Evolutionary conservation across 2,113 vertebrate genomes (phyloP), one percentile per base, ranked within the genome.

Genomic region (Grus americana): DNA sequence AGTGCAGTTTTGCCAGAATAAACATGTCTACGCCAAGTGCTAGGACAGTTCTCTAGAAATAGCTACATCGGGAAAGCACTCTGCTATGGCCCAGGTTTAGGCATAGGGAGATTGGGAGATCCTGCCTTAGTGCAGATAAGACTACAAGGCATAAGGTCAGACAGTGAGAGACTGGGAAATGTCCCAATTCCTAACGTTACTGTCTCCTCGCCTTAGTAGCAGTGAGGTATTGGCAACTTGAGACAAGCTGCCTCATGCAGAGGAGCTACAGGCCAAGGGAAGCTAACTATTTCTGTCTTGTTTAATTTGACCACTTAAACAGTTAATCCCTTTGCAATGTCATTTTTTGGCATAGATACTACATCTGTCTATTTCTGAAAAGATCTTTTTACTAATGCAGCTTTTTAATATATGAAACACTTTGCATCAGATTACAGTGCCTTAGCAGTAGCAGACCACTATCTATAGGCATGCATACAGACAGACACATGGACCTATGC

Each of bases 241-340:
- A 95, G 92, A 95, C 93, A 97, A 68, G 81, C 87, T 91, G 89
- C 91, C 93, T 95, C 79, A 79, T 79, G 91, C 87, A 91, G 78
- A 86, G 91, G 50, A 96, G 93, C 81, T 88, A 58, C 84, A 85
- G 91, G 94, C 95, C 95, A 93, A 91, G 85, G 91, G 93, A 96
- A 96, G 89, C 91, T 95, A 88, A 96, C 94, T 94, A 91, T 94
- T 95, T 82, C 86, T 95, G 93, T 96, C 94, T 70, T 85, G 50
- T 97, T 96, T 95, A 95, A 97, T 97, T 95, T 95, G 87, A 95
- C 85, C 95, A 86, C 75, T 97, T 87, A 92, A 97, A 95, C 74
- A 90, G 91, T 95, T 97, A 97, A 95, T 97, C 93, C 88, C 92
- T 95, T 94, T 82, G 75, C 88, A 96, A 96, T 91, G 81, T 91